These are phyloP conservation scores for Apteryx mantelli DNA, from an alignment of 2,113 vertebrate species.

Conservation along the genomic window DNA sequence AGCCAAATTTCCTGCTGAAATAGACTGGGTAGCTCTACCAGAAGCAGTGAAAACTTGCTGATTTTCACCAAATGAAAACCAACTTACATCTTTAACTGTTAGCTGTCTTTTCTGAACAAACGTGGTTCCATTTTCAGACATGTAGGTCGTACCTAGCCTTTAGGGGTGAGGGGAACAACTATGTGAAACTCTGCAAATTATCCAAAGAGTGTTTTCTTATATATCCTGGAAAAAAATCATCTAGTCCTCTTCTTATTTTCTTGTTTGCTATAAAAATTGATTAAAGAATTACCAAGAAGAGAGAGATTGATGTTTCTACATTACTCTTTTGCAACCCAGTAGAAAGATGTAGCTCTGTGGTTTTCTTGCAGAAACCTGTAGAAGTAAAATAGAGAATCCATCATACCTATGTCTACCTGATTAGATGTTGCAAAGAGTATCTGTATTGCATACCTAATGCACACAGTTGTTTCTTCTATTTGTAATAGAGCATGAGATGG, in stretches of 20 bases:
- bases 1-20: not conserved
- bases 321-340: not conserved
- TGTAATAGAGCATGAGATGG: not conserved
- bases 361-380: not conserved
- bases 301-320: not conserved
- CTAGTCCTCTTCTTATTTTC: not conserved
- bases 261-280: not conserved
- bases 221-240: not conserved
- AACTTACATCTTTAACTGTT: not conserved
- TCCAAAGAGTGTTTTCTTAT: not conserved
- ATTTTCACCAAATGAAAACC: not conserved
- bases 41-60: not conserved
- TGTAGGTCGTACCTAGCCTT: not conserved
- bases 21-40: not conserved
- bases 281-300: not conserved
- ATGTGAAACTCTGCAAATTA: not conserved
- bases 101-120: not conserved
- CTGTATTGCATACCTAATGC: not conserved
- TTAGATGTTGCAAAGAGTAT: not conserved
- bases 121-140: not conserved
- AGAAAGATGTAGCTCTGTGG: not conserved
- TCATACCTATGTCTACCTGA: not conserved
- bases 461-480: not conserved
- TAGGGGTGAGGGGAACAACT: accelerated
- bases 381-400: not conserved